A percentile compares a stretch with the other conserved stretches of the same genome.
Evolutionary conservation across 1,140 invertebrate species (phyloP).

Genomic region (Drosophila orosa): DNA sequence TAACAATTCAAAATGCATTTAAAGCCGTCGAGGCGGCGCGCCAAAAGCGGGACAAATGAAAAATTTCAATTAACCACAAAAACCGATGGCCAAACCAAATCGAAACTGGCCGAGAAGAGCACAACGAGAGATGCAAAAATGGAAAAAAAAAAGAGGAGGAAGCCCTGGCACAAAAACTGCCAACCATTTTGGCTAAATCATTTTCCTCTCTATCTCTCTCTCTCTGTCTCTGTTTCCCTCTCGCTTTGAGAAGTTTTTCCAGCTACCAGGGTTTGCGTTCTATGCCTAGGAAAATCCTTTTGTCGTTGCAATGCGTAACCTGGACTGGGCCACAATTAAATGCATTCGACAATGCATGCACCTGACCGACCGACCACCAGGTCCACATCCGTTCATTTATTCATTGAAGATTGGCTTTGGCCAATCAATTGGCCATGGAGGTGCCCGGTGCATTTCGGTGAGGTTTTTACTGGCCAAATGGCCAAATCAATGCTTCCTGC

Average conservation of each 20-base stretch:
- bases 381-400: conserved; percentile 68
- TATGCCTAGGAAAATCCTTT: conserved; percentile 57
- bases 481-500: conserved; percentile 73
- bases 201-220: conserved; percentile 33
- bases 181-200: conserved; percentile 54
- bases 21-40: conserved; percentile 40
- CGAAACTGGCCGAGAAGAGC: conserved; percentile 14
- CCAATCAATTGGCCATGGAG: conserved; percentile 75
- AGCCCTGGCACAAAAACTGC: conserved; percentile 30
- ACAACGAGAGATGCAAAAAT: conserved; percentile 29
- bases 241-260: conserved; percentile 69
- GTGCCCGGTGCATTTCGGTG: conserved; percentile 39
- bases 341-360: conserved; percentile 69
- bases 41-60: conserved; percentile 33
- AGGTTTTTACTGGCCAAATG: conserved; percentile 57
- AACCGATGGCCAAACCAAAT: conserved; percentile 43
- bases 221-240: conserved; percentile 14
- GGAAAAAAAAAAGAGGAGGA: conserved; percentile 1
- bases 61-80: conserved; percentile 68
- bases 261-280: conserved; percentile 13
- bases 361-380: conserved; percentile 23
- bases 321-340: conserved; percentile 71
- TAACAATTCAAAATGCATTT: conserved; percentile 56
- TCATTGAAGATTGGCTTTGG: conserved; percentile 79
- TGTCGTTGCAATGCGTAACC: conserved; percentile 32